Evolutionary conservation across 2,888 invertebrate genomes (phyloP), one percentile per base, ranked within the genome.

Genomic region (Ectemnius continuus): DNA sequence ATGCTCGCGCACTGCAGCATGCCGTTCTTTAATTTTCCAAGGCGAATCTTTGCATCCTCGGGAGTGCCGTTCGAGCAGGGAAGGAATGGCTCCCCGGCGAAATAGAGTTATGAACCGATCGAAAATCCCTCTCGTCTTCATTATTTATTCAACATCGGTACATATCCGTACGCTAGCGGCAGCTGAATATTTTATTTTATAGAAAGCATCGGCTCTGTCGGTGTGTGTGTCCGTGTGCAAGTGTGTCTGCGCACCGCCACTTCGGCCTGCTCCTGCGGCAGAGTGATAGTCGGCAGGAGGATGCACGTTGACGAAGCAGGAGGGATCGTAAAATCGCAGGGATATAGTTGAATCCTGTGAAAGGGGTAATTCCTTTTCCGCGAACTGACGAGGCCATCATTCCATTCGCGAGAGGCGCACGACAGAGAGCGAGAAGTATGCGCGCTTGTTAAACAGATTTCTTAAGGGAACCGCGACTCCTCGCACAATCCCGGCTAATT

Each of bases 161-260:
- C 76, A 76, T 79, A 83, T 77, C 77, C 69, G 73, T 58, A 72
- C 69, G 77, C 66, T 71, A 71, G 52, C 65, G 67, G 63, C 57
- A 68, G 46, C 69, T 83, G 84, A 83, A 83, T 83, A 83, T 83
- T 83, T 81, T 73, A 83, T 77, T 83, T 81, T 73, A 83, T 77
- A 59, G 61, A 68, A 74, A 77, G 69, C 75, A 65, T 82, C 71
- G 78, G 23, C 73, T 73, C 67, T 76, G 80, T 79, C 4, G 75
- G 75, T 59, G 73, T 67, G 58, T 48, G 57, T 20, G 18, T 67
- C 58, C 58, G 57, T 73, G 69, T 76, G 80, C 76, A 4, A 76
- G 75, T 57, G 72, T 67, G 60, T 48, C 52, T 18, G 23, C 65
- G 58, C 58, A 57, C 61, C 36, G 52, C 56, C 60, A 58, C 61